These are phyloP conservation scores for Sturmia bella DNA, from an alignment of 2,888 invertebrate species.

Conservation along the genomic window DNA sequence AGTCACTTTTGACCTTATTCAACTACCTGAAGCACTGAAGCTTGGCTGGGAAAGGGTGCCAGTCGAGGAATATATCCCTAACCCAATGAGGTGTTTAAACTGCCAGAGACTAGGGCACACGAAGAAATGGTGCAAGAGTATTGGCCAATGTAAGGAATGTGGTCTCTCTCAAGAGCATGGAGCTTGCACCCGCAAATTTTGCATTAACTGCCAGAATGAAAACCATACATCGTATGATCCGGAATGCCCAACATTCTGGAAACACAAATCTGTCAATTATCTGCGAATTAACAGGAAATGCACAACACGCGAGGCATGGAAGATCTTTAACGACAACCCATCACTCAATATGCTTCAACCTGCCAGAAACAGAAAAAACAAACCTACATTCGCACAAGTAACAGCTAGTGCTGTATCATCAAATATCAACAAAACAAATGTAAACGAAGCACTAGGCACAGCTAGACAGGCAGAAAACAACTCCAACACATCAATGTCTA, in stretches of 20 bases:
- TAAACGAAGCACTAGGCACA: no score
- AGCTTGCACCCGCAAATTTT: constrained; percentile 17
- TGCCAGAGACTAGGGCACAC: constrained; percentile 38
- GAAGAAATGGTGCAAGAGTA: constrained; percentile 17
- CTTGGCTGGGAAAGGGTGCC: constrained; percentile 27
- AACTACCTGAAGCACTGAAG: neutral
- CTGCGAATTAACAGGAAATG: constrained; percentile 5
- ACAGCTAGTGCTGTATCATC: no score
- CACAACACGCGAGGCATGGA: constrained; percentile 11
- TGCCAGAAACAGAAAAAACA: neutral
- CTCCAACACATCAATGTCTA: no score
- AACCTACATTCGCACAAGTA: neutral
- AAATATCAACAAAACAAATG: no score
- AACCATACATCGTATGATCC: constrained; percentile 28
- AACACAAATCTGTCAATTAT: constrained; percentile 34
- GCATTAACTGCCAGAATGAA: constrained; percentile 35
- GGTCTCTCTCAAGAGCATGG: constrained; percentile 9
- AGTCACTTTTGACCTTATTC: neutral
- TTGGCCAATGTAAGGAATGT: constrained; percentile 20
- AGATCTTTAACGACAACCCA: constrained; percentile 4
- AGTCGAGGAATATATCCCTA: constrained; percentile 13
- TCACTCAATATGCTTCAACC: constrained; percentile 8
- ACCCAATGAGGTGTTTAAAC: constrained; percentile 22
- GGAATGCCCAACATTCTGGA: neutral
- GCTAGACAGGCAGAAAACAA: no score